Evolutionary conservation across 2,888 invertebrate species (phyloP).

Genomic region (Lepidochitona cinerea): DNA sequence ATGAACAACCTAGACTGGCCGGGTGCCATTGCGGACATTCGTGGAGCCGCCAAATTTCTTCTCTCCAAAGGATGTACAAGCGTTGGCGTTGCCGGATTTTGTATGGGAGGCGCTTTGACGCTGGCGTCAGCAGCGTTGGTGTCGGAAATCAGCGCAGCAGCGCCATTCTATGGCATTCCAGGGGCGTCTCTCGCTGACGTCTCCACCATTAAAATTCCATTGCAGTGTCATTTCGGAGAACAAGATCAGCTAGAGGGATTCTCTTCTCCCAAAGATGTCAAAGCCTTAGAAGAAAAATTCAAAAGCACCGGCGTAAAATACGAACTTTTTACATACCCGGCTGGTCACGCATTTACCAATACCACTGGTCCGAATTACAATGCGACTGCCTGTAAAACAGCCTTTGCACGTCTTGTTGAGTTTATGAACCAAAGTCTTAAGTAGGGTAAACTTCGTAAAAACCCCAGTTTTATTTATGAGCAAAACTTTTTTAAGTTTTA

Average conservation of each 20-base stretch:
- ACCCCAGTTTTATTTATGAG: too few species aligned
- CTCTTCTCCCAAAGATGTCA: constrained; percentile 50
- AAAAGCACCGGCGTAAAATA: constrained; percentile 29
- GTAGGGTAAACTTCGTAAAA: too few species aligned
- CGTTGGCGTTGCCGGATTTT: constrained; percentile 66
- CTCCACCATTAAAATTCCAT: constrained; percentile 53
- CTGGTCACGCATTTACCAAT: constrained; percentile 56
- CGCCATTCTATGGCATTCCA: constrained; percentile 66
- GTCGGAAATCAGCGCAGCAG: constrained; percentile 53
- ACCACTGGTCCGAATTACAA: constrained; percentile 51
- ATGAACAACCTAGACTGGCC: constrained; percentile 59
- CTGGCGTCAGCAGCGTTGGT: constrained; percentile 50
- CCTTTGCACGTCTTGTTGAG: constrained; percentile 38
- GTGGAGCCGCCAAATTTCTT: constrained; percentile 49
- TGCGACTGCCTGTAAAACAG: constrained; percentile 33
- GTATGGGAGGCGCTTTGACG: constrained; percentile 65
- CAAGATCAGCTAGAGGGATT: constrained; percentile 55
- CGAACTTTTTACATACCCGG: constrained; percentile 49
- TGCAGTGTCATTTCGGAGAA: constrained; percentile 63
- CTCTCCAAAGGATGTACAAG: constrained; percentile 44
- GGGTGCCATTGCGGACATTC: constrained; percentile 57
- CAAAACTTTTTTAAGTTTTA: too few species aligned
- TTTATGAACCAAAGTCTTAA: constrained; percentile 48
- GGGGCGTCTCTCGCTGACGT: constrained; percentile 46
- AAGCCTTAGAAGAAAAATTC: constrained; percentile 45